Evolutionary conservation across 2,797 vertebrate species (phyloP), one percentile per base, ranked within the genome.

Genomic region (Denticeps clupeoides): DNA sequence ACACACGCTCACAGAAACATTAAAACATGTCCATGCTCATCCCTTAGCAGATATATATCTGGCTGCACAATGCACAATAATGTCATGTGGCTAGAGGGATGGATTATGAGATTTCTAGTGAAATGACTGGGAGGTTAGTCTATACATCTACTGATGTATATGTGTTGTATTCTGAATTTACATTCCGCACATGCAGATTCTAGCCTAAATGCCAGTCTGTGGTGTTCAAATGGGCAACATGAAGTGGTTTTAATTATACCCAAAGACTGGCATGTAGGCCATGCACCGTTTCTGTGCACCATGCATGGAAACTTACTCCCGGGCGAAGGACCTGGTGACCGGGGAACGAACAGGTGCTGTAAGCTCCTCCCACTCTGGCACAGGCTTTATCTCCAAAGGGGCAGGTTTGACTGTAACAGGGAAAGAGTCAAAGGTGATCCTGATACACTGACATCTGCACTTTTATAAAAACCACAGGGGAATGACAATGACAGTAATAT

Each of bases 301-400:
- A 10, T 9, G 24, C 25, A 3, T 10, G 8, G 56, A 78, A 48
- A 94, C 93, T 93, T 89, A 99, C 95, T 97, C 91, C 76, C 93
- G 83, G 63, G 92, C 86, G 56, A 99, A 99, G 62, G 90, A 89
- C 72, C 89, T 87, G 10, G 95, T 99, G 70, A 97, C 93, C 3
- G 95, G 95, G 22, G 95, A 99, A 70, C 90, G 87, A 37, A 99
- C 87, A 1, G 95, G 95, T 25, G 92, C 91, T 46, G 83, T 87
- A 16, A 93, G 78, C 77, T 97, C 95, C 68, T 96, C 95, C 89
- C 88, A 96, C 64, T 99, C 95, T 22, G 89, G 77, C 59, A 97
- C 56, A 41, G 91, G 88, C 74, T 91, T 97, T 67, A 99, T 97
- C 82, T 93, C 91, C 74, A 99, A 73, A 35, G 95, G 95, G 53